These are phyloP conservation scores for Mya arenaria DNA, from an alignment of 1,140 invertebrate species.

Conservation along the genomic window DNA sequence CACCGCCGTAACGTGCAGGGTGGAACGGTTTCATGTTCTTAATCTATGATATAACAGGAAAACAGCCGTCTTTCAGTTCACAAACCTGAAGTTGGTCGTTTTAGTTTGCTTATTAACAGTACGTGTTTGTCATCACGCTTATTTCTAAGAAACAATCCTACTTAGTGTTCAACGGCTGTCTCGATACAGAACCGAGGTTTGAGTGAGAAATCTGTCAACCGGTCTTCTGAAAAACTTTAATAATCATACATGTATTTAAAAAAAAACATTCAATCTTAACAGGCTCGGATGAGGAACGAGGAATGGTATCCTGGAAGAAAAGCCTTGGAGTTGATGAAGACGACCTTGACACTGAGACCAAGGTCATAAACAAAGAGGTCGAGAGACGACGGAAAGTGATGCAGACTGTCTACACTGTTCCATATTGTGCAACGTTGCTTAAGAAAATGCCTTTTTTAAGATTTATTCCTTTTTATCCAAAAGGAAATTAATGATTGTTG, in stretches of 20 bases:
- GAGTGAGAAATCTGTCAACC: too few relatives aligned
- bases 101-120: too few relatives aligned
- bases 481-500: too few relatives aligned
- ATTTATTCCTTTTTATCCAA: slow-evolving; percentile 18
- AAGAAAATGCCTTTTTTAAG: neutral
- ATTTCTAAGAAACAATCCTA: too few relatives aligned
- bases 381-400: neutral
- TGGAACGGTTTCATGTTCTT: too few relatives aligned
- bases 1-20: too few relatives aligned
- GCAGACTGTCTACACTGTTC: slow-evolving; percentile 21
- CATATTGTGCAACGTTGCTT: neutral
- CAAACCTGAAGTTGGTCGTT: too few relatives aligned
- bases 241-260: neutral
- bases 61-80: too few relatives aligned
- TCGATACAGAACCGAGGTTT: too few relatives aligned
- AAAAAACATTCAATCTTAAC: neutral
- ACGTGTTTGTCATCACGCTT: too few relatives aligned
- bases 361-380: neutral
- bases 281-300: slow-evolving; percentile 24
- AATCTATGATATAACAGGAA: too few relatives aligned
- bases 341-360: neutral
- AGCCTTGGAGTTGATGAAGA: neutral
- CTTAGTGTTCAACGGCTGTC: too few relatives aligned
- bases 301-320: slow-evolving; percentile 6
- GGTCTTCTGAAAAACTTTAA: neutral